Evolutionary conservation across 2,888 invertebrate species (phyloP).

Genomic region (Brachypterus glaber): DNA sequence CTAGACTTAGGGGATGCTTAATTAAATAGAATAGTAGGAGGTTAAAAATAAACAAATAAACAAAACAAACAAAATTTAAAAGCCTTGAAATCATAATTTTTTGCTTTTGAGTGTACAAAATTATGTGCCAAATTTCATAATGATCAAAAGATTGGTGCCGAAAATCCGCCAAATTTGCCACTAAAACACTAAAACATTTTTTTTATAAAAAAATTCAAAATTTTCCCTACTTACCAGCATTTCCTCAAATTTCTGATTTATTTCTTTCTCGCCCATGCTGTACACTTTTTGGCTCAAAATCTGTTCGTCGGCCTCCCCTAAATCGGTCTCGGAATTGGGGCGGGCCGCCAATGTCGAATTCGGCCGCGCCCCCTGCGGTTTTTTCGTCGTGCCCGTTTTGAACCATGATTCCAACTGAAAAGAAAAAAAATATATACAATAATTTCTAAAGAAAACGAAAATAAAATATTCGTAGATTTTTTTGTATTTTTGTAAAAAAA

Average conservation of each 20-base stretch:
- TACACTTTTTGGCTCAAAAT: constrained; percentile 44
- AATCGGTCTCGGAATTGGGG: constrained; percentile 47
- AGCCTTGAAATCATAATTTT: no score
- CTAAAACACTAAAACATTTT: constrained; percentile 1
- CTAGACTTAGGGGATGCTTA: no score
- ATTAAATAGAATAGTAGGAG: no score
- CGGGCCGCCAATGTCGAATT: constrained; percentile 37
- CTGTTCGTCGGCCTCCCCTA: constrained; percentile 53
- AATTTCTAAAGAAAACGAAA: constrained; percentile 3
- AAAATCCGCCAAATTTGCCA: background rate
- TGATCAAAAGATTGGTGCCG: no score
- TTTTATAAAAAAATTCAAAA: constrained; percentile 1
- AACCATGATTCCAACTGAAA: constrained; percentile 39
- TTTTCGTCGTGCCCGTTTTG: constrained; percentile 32
- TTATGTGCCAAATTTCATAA: no score
- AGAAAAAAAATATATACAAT: constrained; percentile 12
- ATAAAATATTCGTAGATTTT: constrained; percentile 4
- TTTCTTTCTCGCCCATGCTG: constrained; percentile 57
- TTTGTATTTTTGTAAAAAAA: no score
- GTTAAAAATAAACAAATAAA: no score
- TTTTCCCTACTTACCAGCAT: constrained; percentile 54
- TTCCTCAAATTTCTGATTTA: constrained; percentile 67
- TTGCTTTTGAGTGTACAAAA: no score
- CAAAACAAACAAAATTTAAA: no score
- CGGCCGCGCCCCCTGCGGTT: constrained; percentile 31